Base-by-base conservation (phyloP, 2,888 invertebrate genomes). In the Caenorhabditis angaria region DNA sequence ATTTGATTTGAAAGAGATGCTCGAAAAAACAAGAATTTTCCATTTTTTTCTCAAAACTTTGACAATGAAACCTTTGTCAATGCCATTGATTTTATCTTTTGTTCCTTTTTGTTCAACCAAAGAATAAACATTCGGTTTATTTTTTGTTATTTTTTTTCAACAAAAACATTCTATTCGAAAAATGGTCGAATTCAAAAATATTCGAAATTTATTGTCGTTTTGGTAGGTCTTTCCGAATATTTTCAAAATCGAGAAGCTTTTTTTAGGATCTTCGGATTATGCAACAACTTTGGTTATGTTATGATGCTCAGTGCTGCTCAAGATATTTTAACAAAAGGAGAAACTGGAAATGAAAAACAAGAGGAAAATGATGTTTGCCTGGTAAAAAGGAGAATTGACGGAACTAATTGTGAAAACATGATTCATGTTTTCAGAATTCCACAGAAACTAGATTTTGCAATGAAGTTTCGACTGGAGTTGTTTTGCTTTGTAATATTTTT, bases 401-500 rank as follows among this genome's bases (percentile, higher is more conserved):
- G 14, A 18, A 29, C 4, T 10, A n/a, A 10, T 27, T 27, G 22
- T 22, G 5, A 28, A 6, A 12, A 29, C n/a, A n/a, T n/a, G n/a
- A n/a, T n/a, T n/a, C n/a, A n/a, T n/a, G n/a, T 28, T 27, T 61
- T 54, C 54, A 61, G 61, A 29, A 50, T 2, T 24, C 51, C 6
- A 61, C 53, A 22, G 8, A 1, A 22, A 29, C 25, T n/a, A 53
- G 58, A 5, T 51, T 55, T 20, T 72, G 72, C 53, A 59, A 35
- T 27, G 53, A 56, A 22, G 51, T 59, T 22, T 64, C 64, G 1
- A 61, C 72, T 1, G 72, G 72, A 18, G 58, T 66, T 4, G 72
- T 72, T 18, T 57, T 67, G 3, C 28, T 72, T n/a, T 72, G 72
- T 35, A 68, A 67, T 53, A 67, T 72, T 20, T 54, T 72, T 32